Conservation (phyloP, 35 echinoderm and acorn worm species). For the Ophioderma brevispina region DNA sequence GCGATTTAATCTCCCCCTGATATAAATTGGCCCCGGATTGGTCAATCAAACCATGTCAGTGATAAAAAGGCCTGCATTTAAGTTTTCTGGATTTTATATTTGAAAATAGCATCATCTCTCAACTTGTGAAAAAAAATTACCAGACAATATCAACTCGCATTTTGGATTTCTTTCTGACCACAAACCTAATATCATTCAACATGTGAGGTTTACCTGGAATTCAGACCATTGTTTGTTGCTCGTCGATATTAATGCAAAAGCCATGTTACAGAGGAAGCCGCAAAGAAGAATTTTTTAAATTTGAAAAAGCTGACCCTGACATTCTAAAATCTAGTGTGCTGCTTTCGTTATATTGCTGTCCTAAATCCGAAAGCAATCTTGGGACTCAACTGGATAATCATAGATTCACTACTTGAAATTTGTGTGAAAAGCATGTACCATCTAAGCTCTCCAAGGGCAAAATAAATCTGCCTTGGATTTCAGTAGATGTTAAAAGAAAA, state of each 20-base stretch:
- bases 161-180: background rate
- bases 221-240: slow-evolving; percentile 31
- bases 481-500: slow-evolving; percentile 28
- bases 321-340: background rate
- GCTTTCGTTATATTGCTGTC: slow-evolving; percentile 20
- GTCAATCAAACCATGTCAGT: too few species aligned
- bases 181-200: slow-evolving; percentile 18
- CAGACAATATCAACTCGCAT: slow-evolving; percentile 14
- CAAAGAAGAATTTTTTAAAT: slow-evolving; percentile 30
- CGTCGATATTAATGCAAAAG: slow-evolving; percentile 33
- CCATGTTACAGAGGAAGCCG: background rate
- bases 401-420: background rate
- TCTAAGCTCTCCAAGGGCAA: slow-evolving; percentile 37
- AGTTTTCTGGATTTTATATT: slow-evolving; percentile 21
- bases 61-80: background rate
- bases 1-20: background rate
- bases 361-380: slow-evolving; percentile 41
- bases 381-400: slow-evolving; percentile 27
- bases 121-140: slow-evolving; percentile 28
- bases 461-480: slow-evolving; percentile 31
- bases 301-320: slow-evolving; percentile 22
- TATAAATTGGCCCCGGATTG: too few species aligned
- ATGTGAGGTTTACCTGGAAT: slow-evolving; percentile 33
- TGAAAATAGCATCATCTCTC: slow-evolving; percentile 37
- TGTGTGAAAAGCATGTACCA: background rate